Evolutionary conservation across 2,888 invertebrate genomes (phyloP).

Genomic region (Shargacucullia verbasci): DNA sequence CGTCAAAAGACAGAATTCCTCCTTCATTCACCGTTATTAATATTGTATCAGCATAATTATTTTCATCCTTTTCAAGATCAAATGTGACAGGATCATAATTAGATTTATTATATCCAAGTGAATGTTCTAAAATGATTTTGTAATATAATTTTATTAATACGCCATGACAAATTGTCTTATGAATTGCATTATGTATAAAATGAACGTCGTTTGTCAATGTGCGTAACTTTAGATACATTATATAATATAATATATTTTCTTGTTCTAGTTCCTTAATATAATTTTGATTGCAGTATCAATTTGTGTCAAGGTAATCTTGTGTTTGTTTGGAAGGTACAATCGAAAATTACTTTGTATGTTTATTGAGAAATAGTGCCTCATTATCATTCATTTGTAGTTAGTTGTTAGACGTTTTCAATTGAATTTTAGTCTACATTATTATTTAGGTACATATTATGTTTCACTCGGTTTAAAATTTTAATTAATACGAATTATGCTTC

Average conservation of each 20-base stretch:
- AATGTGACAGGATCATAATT: constrained; percentile 72
- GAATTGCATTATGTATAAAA: constrained; percentile 39
- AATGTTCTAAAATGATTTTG: constrained; percentile 59
- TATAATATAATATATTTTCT: constrained; percentile 7
- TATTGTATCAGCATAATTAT: constrained; percentile 79
- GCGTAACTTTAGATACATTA: constrained; percentile 4
- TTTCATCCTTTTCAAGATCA: constrained; percentile 74
- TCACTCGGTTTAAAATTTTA: too few relatives aligned
- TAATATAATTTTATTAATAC: constrained; percentile 52
- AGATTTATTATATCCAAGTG: constrained; percentile 65
- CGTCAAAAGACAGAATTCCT: constrained; percentile 80
- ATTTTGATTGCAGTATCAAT: constrained; percentile 36
- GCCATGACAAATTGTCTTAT: constrained; percentile 44
- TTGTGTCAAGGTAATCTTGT: constrained; percentile 30
- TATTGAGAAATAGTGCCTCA: constrained; percentile 1
- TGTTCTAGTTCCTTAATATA: constrained; percentile 21
- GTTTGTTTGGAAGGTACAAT: constrained; percentile 24
- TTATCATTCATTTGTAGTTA: too few relatives aligned
- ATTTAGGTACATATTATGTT: too few relatives aligned
- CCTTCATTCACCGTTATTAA: constrained; percentile 81
- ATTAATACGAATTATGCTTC: too few relatives aligned
- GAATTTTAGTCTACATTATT: too few relatives aligned
- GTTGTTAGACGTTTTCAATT: too few relatives aligned
- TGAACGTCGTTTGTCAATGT: constrained; percentile 36
- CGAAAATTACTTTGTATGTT: constrained; percentile 9